Percentiles rank a stretch among this genome's conserved stretches.
These are phyloP conservation scores for Littorina saxatilis DNA, from an alignment of 1,140 invertebrate species.

Conservation along the genomic window DNA sequence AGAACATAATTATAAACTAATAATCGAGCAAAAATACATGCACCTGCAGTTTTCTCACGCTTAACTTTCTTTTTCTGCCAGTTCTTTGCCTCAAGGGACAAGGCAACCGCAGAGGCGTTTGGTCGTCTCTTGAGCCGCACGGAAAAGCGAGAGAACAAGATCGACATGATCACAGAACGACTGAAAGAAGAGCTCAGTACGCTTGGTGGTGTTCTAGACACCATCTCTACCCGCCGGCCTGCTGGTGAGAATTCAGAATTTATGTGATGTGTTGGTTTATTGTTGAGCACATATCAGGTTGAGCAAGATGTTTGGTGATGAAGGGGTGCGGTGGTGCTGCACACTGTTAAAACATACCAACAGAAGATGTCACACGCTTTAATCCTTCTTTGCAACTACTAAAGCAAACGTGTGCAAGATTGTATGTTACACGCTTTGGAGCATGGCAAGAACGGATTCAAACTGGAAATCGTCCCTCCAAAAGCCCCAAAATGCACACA, in stretches of 20 bases:
- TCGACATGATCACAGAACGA: slow-evolving; percentile 62
- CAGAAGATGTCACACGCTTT: too few relatives aligned
- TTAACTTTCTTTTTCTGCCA: too few relatives aligned
- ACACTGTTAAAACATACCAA: neutral
- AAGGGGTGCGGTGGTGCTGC: neutral
- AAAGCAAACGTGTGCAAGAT: too few relatives aligned
- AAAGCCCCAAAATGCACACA: too few relatives aligned
- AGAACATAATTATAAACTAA: too few relatives aligned
- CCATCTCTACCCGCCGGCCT: slow-evolving; percentile 64
- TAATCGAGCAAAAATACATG: too few relatives aligned
- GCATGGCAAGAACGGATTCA: too few relatives aligned
- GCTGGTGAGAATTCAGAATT: slow-evolving; percentile 48
- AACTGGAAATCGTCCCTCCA: too few relatives aligned
- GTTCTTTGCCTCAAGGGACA: slow-evolving; percentile 62
- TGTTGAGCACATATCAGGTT: neutral
- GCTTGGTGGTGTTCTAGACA: slow-evolving; percentile 66
- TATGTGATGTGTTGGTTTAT: neutral
- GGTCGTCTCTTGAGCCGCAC: slow-evolving; percentile 61
- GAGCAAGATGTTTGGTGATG: too few relatives aligned
- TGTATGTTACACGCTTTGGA: too few relatives aligned
- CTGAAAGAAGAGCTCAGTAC: slow-evolving; percentile 63
- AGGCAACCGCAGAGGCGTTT: slow-evolving; percentile 61
- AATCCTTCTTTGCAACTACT: too few relatives aligned
- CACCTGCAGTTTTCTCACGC: too few relatives aligned
- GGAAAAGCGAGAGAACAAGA: slow-evolving; percentile 62